Percentiles rank a stretch among this genome's conserved stretches.
phyloP scores from a whole-genome alignment of 2,888 invertebrate genomes.

The Cheilosia impressa region DNA sequence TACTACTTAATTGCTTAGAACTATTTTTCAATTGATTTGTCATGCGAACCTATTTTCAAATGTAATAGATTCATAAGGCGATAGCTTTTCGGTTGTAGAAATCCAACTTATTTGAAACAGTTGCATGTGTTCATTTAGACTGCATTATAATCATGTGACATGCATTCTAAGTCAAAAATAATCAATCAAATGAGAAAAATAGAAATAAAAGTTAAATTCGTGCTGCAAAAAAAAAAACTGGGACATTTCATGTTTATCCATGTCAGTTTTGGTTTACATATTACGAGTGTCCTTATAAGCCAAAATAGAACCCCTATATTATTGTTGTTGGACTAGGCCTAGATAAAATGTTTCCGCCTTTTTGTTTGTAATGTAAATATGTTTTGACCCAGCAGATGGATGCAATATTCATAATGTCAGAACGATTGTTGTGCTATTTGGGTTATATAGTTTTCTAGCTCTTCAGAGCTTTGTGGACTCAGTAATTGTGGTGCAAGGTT shows the following conservation, averaged over 20 bases:
- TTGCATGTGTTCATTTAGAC: slow-evolving; percentile 43
- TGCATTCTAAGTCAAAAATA: slow-evolving; percentile 59
- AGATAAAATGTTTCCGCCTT: background rate
- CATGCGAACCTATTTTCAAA: background rate
- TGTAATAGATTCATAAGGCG: background rate
- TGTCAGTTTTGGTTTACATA: slow-evolving; percentile 21
- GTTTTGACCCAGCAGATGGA: background rate
- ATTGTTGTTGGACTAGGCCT: background rate
- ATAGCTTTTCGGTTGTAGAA: background rate
- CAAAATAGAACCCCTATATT: background rate
- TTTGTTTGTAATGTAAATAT: slow-evolving; percentile 1
- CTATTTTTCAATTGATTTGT: background rate
- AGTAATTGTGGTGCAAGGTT: no score
- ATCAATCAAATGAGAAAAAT: slow-evolving; percentile 52
- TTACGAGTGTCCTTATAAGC: background rate
- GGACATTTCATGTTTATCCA: slow-evolving; percentile 38
- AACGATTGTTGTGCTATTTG: background rate
- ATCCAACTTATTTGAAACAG: background rate
- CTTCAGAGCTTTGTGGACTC: no score
- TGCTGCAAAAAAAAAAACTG: slow-evolving; percentile 25
- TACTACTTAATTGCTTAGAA: background rate
- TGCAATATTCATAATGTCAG: background rate
- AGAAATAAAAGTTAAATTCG: background rate
- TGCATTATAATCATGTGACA: slow-evolving; percentile 40
- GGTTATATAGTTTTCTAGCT: background rate